Base-by-base conservation (phyloP, 2,113 vertebrate species). In the Microtus richardsoni region DNA sequence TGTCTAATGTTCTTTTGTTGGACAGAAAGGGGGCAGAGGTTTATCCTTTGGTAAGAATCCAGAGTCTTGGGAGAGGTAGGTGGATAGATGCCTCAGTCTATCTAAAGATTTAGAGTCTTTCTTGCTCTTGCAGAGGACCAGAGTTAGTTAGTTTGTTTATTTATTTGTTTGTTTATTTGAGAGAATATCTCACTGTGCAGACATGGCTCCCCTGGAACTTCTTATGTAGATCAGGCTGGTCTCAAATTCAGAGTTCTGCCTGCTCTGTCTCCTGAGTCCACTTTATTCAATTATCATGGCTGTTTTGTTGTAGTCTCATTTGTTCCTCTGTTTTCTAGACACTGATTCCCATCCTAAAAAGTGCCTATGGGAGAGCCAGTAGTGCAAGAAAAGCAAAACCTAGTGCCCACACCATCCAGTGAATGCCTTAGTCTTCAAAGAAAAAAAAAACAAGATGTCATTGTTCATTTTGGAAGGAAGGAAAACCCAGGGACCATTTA, bases 401-500 rank as follows among this genome's bases (percentile, higher is more conserved):
- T 13, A 66, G n/a, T 30, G n/a, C 79, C n/a, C 41, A 64, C 66
- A 73, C 78, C 71, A 54, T 58, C 70, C 39, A 91, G 16, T 21
- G 58, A 84, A 70, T 75, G 88, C 30, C 2, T n/a, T 64, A 62
- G n/a, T 78, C 64, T 84, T 92, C 2, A 0, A 95, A 88, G 16
- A 88, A 44, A 89, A 58, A 54, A 54, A 54, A 77, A 26, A 17
- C 94, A 33, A 93, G n/a, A 86, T 21, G 74, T 87, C 77, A 88
- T 21, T 33, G 22, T 13, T 78, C 39, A 58, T 77, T 49, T 70
- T 28, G 12, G 47, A 75, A 94, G 86, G 74, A 87, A 83, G 47
- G n/a, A 80, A 94, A 92, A 70, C n/a, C 47, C 8, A 79, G 66
- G 44, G 41, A 58, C 68, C 33, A 88, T 85, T 91, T 90, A 60